Evolutionary conservation across 1,140 invertebrate species (phyloP).

Genomic region (Papilio polyxenes): DNA sequence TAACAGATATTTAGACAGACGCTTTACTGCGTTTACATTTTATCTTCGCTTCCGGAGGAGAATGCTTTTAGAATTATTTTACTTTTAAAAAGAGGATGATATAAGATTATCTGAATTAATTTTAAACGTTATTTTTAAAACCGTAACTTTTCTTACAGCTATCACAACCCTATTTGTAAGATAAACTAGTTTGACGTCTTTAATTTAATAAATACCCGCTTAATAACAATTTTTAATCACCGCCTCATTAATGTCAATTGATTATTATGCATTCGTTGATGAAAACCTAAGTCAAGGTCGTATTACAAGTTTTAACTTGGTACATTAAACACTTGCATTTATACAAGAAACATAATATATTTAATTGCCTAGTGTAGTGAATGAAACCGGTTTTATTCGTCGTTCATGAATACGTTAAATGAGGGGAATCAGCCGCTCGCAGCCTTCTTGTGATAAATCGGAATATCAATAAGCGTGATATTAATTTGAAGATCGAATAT

Average conservation of each 20-base stretch:
- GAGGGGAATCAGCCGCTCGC: constrained; percentile 62
- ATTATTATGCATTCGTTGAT: constrained; percentile 1
- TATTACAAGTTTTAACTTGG: constrained; percentile 47
- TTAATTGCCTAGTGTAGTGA: constrained; percentile 47
- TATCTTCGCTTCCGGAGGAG: background rate
- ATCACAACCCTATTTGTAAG: constrained; percentile 6
- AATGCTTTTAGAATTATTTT: background rate
- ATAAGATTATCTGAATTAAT: background rate
- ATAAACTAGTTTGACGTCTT: background rate
- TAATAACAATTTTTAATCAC: constrained; percentile 24
- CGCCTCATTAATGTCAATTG: constrained; percentile 6
- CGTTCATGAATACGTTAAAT: constrained; percentile 55
- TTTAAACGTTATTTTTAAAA: background rate
- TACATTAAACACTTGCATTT: constrained; percentile 41
- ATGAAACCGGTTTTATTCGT: constrained; percentile 57
- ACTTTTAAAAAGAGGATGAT: background rate
- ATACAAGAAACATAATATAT: constrained; percentile 44
- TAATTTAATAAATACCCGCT: constrained; percentile 1
- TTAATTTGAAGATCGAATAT: background rate
- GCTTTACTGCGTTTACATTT: background rate
- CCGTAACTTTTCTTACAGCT: background rate
- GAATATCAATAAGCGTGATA: constrained; percentile 38
- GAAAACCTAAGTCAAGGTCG: constrained; percentile 47
- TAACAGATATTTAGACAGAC: constrained; percentile 9
- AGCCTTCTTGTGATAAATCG: constrained; percentile 52